These are phyloP conservation scores for Sardina pilchardus DNA, from an alignment of 2,113 vertebrate species.

Conservation along the genomic window DNA sequence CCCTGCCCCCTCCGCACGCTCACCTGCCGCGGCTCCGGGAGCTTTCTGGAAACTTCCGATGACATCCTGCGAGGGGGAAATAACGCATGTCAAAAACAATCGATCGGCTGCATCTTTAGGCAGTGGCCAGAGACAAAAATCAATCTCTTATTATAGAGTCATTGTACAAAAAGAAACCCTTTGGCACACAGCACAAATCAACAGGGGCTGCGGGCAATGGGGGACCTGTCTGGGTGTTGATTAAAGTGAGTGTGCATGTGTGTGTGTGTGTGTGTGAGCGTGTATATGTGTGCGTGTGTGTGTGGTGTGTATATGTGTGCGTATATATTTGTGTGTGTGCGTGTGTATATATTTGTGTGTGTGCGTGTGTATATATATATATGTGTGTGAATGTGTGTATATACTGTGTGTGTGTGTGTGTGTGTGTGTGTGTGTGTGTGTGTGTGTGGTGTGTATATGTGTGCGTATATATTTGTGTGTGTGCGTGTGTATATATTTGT, in stretches of 20 bases:
- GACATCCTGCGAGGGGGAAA: constrained; percentile 61
- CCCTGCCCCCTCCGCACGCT: constrained; percentile 83
- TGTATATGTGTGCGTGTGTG: not conserved
- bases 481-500: too few species aligned
- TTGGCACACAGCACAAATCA: not conserved
- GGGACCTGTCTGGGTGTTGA: not conserved
- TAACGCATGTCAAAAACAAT: not conserved
- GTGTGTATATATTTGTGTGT: not conserved
- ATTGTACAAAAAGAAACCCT: not conserved
- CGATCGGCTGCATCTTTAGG: not conserved
- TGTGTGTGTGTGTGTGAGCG: too few species aligned
- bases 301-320: not conserved
- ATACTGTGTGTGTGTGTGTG: too few species aligned
- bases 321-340: not conserved
- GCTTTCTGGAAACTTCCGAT: constrained; percentile 77
- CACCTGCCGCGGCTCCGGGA: constrained; percentile 79
- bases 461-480: too few species aligned
- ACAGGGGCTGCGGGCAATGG: not conserved
- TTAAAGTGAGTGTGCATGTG: not conserved
- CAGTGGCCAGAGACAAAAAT: constrained; percentile 1
- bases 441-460: too few species aligned
- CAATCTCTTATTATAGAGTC: constrained; percentile 4
- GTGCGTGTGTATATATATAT: too few species aligned
- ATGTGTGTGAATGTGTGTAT: too few species aligned
- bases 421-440: too few species aligned